Percentiles rank a stretch among this genome's conserved stretches.
Evolutionary conservation across 92 coral and sea anemone species (phyloP).

Genomic region (Epizoanthus ramosus): DNA sequence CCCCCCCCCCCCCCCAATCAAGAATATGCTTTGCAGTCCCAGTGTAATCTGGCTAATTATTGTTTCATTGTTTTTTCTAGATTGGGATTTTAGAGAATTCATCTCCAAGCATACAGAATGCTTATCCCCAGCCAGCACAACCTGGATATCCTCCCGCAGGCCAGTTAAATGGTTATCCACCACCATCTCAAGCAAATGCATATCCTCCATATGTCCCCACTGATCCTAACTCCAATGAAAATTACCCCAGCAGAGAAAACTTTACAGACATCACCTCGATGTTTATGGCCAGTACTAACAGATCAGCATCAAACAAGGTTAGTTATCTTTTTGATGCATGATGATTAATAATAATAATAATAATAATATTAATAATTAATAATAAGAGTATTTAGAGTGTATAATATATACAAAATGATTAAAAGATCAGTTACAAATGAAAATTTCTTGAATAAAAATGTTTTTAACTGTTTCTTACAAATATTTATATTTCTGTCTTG

Average conservation of each 20-base stretch:
- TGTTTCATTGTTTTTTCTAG: slow-evolving; percentile 46
- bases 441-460: too few relatives aligned
- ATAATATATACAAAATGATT: too few relatives aligned
- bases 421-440: too few relatives aligned
- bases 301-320: slow-evolving; percentile 45
- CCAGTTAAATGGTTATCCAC: slow-evolving; percentile 43
- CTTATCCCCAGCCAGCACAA: background rate
- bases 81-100: slow-evolving; percentile 76
- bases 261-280: slow-evolving; percentile 82
- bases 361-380: too few relatives aligned
- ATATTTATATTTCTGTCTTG: too few relatives aligned
- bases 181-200: slow-evolving; percentile 41
- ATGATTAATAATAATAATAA: too few relatives aligned
- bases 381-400: too few relatives aligned
- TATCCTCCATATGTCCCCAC: slow-evolving; percentile 32
- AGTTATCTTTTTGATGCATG: background rate
- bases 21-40: too few relatives aligned
- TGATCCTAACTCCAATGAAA: slow-evolving; percentile 49
- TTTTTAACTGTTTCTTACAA: too few relatives aligned
- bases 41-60: background rate
- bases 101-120: background rate
- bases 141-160: slow-evolving; percentile 22
- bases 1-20: too few relatives aligned
- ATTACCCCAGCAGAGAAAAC: slow-evolving; percentile 39
- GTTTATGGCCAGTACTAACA: slow-evolving; percentile 65